Conservation (phyloP, 2,888 invertebrate genomes). For the Meta bourneti region DNA sequence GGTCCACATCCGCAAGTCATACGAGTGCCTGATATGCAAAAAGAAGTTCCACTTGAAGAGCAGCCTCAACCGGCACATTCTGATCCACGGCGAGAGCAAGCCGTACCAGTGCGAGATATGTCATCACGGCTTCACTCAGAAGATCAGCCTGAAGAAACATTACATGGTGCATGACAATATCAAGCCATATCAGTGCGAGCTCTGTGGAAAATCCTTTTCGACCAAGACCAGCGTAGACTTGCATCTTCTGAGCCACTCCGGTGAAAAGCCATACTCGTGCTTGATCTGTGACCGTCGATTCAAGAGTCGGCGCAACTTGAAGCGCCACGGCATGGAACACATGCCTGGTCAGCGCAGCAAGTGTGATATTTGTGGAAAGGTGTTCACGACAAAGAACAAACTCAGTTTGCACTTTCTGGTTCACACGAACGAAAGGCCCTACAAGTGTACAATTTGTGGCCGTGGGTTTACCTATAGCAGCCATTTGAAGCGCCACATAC, state of each 20-base stretch:
- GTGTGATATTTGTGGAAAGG: constrained; percentile 69
- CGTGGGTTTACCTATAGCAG: constrained; percentile 73
- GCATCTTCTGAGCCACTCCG: constrained; percentile 48
- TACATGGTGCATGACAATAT: constrained; percentile 57
- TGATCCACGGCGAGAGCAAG: constrained; percentile 45
- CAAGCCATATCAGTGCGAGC: constrained; percentile 52
- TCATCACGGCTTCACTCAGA: constrained; percentile 57
- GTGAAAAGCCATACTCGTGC: constrained; percentile 54
- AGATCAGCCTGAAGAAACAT: constrained; percentile 65
- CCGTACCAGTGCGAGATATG: constrained; percentile 68
- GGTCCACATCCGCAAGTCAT: constrained; percentile 12
- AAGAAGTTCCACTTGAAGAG: constrained; percentile 58
- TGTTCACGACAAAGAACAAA: constrained; percentile 59
- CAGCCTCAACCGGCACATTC: constrained; percentile 47
- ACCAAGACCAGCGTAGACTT: constrained; percentile 41
- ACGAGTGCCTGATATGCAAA: constrained; percentile 35
- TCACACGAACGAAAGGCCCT: constrained; percentile 65
- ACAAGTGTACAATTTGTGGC: constrained; percentile 52
- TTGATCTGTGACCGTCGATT: constrained; percentile 58
- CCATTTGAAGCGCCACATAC: constrained; percentile 57
- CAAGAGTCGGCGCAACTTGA: constrained; percentile 41
- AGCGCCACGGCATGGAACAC: constrained; percentile 65
- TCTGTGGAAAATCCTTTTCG: constrained; percentile 52
- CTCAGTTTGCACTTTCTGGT: constrained; percentile 54
- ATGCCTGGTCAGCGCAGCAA: constrained; percentile 59